A percentile compares a stretch with the other conserved stretches of the same genome.
Conservation (phyloP, 2,888 invertebrate species). For the Spodoptera picta region DNA sequence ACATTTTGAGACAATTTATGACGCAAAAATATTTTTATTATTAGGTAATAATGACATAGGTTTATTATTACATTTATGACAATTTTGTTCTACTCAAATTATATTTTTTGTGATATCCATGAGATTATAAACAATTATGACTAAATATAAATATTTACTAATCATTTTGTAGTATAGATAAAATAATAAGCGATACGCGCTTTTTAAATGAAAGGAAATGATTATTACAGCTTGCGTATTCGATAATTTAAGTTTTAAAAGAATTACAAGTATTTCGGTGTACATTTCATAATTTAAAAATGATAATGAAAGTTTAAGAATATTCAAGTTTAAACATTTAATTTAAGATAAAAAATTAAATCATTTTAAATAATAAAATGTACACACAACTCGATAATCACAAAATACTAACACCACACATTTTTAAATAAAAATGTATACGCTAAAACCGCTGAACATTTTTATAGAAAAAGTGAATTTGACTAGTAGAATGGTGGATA, state of each 20-base stretch:
- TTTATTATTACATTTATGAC: too few relatives aligned
- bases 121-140: slow-evolving; percentile 65
- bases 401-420: slow-evolving; percentile 57
- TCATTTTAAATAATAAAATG: slow-evolving; percentile 49
- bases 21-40: too few relatives aligned
- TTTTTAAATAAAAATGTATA: slow-evolving; percentile 48
- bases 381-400: slow-evolving; percentile 56
- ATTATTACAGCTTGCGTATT: slow-evolving; percentile 48
- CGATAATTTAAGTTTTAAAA: slow-evolving; percentile 46
- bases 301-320: background rate
- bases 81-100: slow-evolving; percentile 20
- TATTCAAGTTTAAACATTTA: too few relatives aligned
- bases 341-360: too few relatives aligned
- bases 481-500: slow-evolving; percentile 79
- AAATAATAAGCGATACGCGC: slow-evolving; percentile 55
- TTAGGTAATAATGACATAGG: too few relatives aligned
- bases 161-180: slow-evolving; percentile 52
- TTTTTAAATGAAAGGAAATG: slow-evolving; percentile 40
- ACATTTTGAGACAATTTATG: too few relatives aligned
- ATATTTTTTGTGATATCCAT: slow-evolving; percentile 39
- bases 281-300: slow-evolving; percentile 53
- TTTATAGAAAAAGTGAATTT: slow-evolving; percentile 55
- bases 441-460: slow-evolving; percentile 33
- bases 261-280: slow-evolving; percentile 46
- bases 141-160: slow-evolving; percentile 67